Percentiles rank a stretch among this genome's conserved stretches.
These are phyloP conservation scores for Acrocyrtus sp. DNA, from an alignment of 2,888 invertebrate species.

Conservation along the genomic window DNA sequence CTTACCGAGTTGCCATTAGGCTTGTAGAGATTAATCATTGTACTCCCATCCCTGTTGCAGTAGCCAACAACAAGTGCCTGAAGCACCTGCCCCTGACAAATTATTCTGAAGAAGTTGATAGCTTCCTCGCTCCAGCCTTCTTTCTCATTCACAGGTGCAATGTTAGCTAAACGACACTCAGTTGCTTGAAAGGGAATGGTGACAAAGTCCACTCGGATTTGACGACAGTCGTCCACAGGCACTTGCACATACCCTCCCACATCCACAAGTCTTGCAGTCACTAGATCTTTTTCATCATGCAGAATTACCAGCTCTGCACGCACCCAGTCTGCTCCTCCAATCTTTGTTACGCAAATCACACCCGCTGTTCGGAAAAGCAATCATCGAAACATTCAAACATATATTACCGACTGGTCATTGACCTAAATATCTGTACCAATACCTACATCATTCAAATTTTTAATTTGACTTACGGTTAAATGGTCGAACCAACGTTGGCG, in stretches of 20 bases:
- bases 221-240: slow-evolving; percentile 81
- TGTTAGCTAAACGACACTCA: slow-evolving; percentile 92
- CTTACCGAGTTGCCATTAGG: slow-evolving; percentile 78
- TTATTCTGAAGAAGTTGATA: slow-evolving; percentile 78
- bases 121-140: slow-evolving; percentile 80
- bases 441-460: background rate
- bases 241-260: slow-evolving; percentile 92
- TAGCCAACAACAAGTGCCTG: slow-evolving; percentile 91
- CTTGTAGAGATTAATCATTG: slow-evolving; percentile 85
- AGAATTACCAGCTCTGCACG: slow-evolving; percentile 81
- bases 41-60: slow-evolving; percentile 77
- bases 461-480: slow-evolving; percentile 74
- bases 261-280: slow-evolving; percentile 87
- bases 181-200: slow-evolving; percentile 96
- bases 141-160: slow-evolving; percentile 75
- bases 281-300: slow-evolving; percentile 73
- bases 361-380: slow-evolving; percentile 73
- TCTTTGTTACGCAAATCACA: slow-evolving; percentile 88
- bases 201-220: slow-evolving; percentile 94
- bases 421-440: background rate
- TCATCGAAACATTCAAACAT: no score
- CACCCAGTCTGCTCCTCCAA: slow-evolving; percentile 84
- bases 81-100: slow-evolving; percentile 84
- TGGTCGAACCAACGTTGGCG: slow-evolving; percentile 83
- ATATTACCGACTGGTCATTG: no score